A percentile compares a stretch with the other conserved stretches of the same genome.
These are phyloP conservation scores for Eupithecia dodoneata DNA, from an alignment of 2,888 invertebrate species.

Conservation along the genomic window DNA sequence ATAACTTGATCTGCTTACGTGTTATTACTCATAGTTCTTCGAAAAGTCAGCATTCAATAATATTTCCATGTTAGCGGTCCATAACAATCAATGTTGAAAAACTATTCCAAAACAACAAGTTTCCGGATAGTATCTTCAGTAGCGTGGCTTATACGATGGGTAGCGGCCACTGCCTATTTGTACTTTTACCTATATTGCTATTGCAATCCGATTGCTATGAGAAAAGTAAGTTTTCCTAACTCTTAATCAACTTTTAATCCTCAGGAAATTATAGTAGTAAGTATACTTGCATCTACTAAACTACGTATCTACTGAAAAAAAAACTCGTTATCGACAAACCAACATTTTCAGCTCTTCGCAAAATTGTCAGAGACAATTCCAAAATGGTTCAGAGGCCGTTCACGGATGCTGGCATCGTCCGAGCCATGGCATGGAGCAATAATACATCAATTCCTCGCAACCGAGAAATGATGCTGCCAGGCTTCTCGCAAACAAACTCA, in stretches of 20 bases:
- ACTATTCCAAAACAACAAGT: slow-evolving; percentile 34
- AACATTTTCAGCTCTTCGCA: slow-evolving; percentile 67
- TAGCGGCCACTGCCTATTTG: slow-evolving; percentile 26
- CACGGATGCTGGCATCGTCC: slow-evolving; percentile 52
- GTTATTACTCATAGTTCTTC: not conserved
- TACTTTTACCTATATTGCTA: slow-evolving; percentile 42
- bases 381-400: slow-evolving; percentile 77
- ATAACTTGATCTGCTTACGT: not conserved
- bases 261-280: not conserved
- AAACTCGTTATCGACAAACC: not conserved
- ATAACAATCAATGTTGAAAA: slow-evolving; percentile 30
- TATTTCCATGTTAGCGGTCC: slow-evolving; percentile 12
- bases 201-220: slow-evolving; percentile 56
- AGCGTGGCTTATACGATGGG: slow-evolving; percentile 33
- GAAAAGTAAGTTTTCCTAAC: slow-evolving; percentile 60
- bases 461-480: slow-evolving; percentile 52
- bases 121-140: slow-evolving; percentile 19
- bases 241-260: not conserved
- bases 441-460: slow-evolving; percentile 17
- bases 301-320: not conserved
- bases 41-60: slow-evolving; percentile 3
- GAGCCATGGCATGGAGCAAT: slow-evolving; percentile 19
- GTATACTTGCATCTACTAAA: not conserved
- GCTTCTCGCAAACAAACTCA: slow-evolving; percentile 56
- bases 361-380: slow-evolving; percentile 73